Evolutionary conservation across 1,140 invertebrate species (phyloP).

Genomic region (Probaryconus sp.): DNA sequence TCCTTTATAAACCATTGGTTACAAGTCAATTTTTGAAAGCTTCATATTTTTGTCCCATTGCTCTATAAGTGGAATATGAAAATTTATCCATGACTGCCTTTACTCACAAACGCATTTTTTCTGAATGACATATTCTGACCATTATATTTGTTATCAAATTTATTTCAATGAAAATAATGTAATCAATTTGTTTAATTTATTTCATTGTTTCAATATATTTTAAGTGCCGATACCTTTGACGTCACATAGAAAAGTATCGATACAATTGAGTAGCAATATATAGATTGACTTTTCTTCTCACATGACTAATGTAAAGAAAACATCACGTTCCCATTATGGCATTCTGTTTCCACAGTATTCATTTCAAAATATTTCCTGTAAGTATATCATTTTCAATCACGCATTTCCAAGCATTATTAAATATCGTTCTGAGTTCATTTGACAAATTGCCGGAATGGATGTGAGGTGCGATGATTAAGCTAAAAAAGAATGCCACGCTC

Average conservation of each 20-base stretch:
- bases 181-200: too few relatives aligned
- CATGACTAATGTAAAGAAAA: conserved; percentile 28
- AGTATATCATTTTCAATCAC: conserved; percentile 38
- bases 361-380: conserved; percentile 26
- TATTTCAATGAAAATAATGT: too few relatives aligned
- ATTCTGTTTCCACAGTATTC: conserved; percentile 13
- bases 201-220: conserved; percentile 33
- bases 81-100: too few relatives aligned
- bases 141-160: too few relatives aligned
- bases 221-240: conserved; percentile 14
- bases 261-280: too few relatives aligned
- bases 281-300: conserved; percentile 27
- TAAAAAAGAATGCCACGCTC: too few relatives aligned
- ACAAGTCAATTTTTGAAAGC: conserved; percentile 6
- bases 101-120: too few relatives aligned
- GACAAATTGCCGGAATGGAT: conserved; percentile 30
- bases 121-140: too few relatives aligned
- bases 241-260: conserved; percentile 5
- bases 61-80: too few relatives aligned
- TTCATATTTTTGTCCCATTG: background rate
- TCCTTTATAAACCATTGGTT: conserved; percentile 33
- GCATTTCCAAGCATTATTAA: conserved; percentile 1
- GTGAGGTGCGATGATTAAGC: background rate
- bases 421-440: conserved; percentile 22
- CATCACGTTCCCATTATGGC: background rate